phyloP scores from a whole-genome alignment of 2,113 vertebrate genomes.

The Rafetus swinhoei region DNA sequence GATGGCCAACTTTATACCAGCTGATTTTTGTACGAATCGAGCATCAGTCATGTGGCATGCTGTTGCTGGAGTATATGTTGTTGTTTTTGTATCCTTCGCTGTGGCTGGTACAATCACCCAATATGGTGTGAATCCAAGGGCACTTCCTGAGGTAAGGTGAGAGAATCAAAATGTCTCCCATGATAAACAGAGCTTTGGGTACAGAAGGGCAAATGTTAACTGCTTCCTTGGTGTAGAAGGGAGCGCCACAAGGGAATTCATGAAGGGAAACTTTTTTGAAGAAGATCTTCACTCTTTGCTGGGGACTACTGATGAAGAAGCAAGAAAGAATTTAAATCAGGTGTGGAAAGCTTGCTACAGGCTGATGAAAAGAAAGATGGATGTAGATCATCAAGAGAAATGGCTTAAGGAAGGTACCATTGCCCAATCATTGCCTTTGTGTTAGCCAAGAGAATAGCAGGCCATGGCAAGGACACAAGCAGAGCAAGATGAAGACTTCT shows the following conservation, averaged over 20 bases:
- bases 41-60: neutral
- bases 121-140: neutral
- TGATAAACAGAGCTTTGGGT: neutral
- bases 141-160: rapidly evolving
- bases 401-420: neutral
- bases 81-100: neutral
- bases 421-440: neutral
- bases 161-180: constrained; percentile 15
- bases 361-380: neutral
- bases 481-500: neutral
- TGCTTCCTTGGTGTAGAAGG: neutral
- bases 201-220: neutral
- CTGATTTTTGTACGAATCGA: neutral
- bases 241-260: neutral
- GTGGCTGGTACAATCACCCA: neutral
- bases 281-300: neutral
- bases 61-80: constrained; percentile 7
- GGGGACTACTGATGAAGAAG: neutral
- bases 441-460: neutral
- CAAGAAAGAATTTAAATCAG: neutral
- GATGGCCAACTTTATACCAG: neutral
- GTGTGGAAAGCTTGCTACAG: neutral
- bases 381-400: neutral
- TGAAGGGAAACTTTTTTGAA: neutral
- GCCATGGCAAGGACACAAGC: neutral